Evolutionary conservation across 2,113 vertebrate genomes (phyloP), one percentile per base, ranked within the genome.

Genomic region (Ammodytes dubius): DNA sequence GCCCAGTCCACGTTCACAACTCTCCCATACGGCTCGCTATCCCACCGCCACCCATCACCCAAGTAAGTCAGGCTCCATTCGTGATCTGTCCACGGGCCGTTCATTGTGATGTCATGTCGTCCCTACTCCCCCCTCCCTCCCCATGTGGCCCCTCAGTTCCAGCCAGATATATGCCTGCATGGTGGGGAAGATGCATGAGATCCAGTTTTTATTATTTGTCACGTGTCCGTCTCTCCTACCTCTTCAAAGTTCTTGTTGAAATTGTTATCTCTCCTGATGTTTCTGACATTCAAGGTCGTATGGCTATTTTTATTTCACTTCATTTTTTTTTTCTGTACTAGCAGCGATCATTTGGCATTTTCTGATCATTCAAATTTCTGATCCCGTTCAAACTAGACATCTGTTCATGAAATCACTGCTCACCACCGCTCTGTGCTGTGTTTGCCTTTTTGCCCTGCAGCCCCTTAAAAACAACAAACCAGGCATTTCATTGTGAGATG

Each of bases 1-100:
- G 81, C 85, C 94, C 77, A 88, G 92, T 91, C 95, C 93, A 89
- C 93, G 91, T 85, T 96, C 87, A 93, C 92, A 82, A 88, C 84
- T 67, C 77, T 93, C 89, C 87, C 90, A 90, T 94, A 92, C 66
- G 91, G 84, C 85, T 89, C 94, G 88, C 92, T 93, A 87, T 92
- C 94, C 89, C 93, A 90, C 92, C 87, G 95, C 92, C 92, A 93
- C 89, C 70, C 89, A 94, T 93, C 92, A 81, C 96, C 90, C 81
- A 96, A 95, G 88, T 95, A 80, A 95, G 95, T 95, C 87, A 77
- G 89, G 90, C 79, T 94, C 77, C 67, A 75, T 94, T 86, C 39
- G 49, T 82, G 67, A 27, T 27, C 27, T 74, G 74, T 83, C 27
- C 75, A 39, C 66, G 76, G 82, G 72, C 49, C 40, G 27, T 68